These are phyloP conservation scores for Mionectes macconnelli DNA, from an alignment of 2,113 vertebrate species.

Conservation along the genomic window DNA sequence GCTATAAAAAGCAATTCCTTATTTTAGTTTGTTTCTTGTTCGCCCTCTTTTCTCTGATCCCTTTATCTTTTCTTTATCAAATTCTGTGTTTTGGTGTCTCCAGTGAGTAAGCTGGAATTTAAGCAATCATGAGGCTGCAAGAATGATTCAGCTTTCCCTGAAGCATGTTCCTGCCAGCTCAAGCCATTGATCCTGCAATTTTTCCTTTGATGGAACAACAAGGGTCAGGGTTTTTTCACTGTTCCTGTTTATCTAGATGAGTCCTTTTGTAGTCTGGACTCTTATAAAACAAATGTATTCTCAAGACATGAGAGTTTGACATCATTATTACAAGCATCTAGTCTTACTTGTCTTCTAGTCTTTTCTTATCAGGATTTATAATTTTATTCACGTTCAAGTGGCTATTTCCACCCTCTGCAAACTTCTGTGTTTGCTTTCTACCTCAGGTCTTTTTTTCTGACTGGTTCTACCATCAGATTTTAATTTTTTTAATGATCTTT, in stretches of 20 bases:
- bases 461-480: not conserved
- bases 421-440: not conserved
- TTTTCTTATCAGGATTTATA: not conserved
- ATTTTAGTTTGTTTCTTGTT: not conserved
- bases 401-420: not conserved
- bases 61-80: not conserved
- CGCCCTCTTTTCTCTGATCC: not conserved
- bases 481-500: not conserved
- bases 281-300: not conserved
- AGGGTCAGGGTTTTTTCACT: not conserved
- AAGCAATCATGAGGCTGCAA: not conserved
- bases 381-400: not conserved
- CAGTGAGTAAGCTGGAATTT: slow-evolving; percentile 34
- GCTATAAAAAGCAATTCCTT: not conserved
- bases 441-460: not conserved
- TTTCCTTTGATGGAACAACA: slow-evolving; percentile 45
- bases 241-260: slow-evolving; percentile 7
- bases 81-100: not conserved
- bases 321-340: not conserved
- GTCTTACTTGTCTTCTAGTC: not conserved
- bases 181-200: not conserved
- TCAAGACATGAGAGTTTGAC: not conserved
- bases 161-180: not conserved
- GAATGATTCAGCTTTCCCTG: slow-evolving; percentile 56
- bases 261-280: not conserved